Conservation (phyloP, 1,140 invertebrate genomes). For the Teleopsis dalmanni region DNA sequence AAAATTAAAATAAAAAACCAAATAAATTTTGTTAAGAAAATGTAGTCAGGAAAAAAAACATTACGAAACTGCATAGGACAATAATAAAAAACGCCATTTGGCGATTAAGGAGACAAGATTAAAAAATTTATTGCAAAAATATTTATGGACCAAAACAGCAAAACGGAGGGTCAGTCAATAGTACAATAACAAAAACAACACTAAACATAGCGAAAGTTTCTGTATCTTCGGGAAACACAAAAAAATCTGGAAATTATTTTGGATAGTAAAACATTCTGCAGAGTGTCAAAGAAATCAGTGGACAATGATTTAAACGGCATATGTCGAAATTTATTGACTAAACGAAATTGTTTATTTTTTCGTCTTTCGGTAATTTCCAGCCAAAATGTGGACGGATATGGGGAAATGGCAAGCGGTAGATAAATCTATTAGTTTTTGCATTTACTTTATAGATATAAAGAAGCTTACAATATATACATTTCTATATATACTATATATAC, state of each 20-base stretch:
- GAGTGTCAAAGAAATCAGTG: constrained; percentile 1
- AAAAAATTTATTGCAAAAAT: constrained; percentile 46
- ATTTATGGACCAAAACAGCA: constrained; percentile 28
- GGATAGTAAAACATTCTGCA: not conserved
- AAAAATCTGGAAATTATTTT: not conserved
- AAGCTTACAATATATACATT: too few species aligned
- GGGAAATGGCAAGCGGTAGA: too few species aligned
- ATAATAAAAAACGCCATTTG: constrained; percentile 41
- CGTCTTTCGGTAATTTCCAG: too few species aligned
- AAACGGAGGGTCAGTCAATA: not conserved
- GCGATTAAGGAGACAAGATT: constrained; percentile 44
- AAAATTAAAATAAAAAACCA: too few species aligned
- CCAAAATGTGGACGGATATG: too few species aligned
- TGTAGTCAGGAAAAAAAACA: not conserved
- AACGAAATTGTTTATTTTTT: too few species aligned
- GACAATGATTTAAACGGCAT: not conserved
- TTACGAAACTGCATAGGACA: not conserved
- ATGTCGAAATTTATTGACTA: not conserved
- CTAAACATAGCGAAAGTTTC: not conserved
- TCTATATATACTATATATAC: too few species aligned
- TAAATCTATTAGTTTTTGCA: too few species aligned
- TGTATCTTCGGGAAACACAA: not conserved
- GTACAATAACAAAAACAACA: too few species aligned
- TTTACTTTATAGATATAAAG: too few species aligned
- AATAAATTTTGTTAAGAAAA: too few species aligned